Conservation (phyloP, 1,140 invertebrate species). For the Brachionus rubens region DNA sequence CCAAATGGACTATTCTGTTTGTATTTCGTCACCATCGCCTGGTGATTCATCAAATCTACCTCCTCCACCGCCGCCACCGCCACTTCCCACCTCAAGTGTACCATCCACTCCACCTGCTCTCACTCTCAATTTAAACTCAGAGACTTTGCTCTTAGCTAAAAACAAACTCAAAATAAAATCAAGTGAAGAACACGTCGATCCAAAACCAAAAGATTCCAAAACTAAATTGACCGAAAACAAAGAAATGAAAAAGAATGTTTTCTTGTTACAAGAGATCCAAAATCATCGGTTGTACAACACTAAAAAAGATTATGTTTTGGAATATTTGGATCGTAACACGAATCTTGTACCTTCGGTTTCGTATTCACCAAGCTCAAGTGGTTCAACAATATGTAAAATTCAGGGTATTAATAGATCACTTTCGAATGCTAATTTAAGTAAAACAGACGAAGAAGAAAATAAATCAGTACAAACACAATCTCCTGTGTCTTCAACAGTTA, state of each 20-base stretch:
- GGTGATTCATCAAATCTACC: neutral
- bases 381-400: neutral
- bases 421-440: conserved; percentile 13
- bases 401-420: neutral
- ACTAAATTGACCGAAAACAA: neutral
- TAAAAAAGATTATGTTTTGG: conserved; percentile 45
- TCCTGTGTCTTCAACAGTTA: neutral
- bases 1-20: conserved; percentile 4
- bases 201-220: no score
- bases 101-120: neutral
- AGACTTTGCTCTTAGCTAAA: conserved; percentile 28
- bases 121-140: neutral
- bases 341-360: conserved; percentile 5
- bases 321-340: conserved; percentile 38
- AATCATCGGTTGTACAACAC: conserved; percentile 44
- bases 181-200: neutral
- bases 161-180: conserved; percentile 14
- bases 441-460: neutral
- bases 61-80: conserved; percentile 16
- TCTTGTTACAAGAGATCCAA: conserved; percentile 44
- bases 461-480: neutral
- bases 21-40: neutral
- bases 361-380: conserved; percentile 3
- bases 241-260: conserved; percentile 14
- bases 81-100: neutral